Evolutionary conservation across 2,888 invertebrate genomes (phyloP).

Genomic region (Macaria notata): DNA sequence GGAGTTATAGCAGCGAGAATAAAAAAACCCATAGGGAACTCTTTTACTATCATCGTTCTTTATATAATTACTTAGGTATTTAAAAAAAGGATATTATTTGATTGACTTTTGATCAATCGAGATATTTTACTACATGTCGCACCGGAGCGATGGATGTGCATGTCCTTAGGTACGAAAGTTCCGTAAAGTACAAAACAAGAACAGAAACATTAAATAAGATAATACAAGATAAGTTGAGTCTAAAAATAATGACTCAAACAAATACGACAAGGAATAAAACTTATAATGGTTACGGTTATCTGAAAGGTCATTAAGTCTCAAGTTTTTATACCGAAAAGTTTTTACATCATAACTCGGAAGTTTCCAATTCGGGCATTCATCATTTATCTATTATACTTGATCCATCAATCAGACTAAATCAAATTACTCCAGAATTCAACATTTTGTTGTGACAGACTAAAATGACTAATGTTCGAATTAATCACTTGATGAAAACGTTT

Average conservation of each 20-base stretch:
- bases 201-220: not conserved
- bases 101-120: no score
- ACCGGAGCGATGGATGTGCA: not conserved
- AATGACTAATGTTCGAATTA: constrained; percentile 15
- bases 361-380: constrained; percentile 17
- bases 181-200: no score
- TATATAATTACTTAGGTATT: no score
- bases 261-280: constrained; percentile 9
- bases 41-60: no score
- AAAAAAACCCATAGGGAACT: no score
- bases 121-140: no score
- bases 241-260: not conserved
- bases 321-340: constrained; percentile 19
- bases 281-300: constrained; percentile 2
- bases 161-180: not conserved
- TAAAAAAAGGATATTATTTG: no score
- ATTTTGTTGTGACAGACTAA: constrained; percentile 22
- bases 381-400: constrained; percentile 19
- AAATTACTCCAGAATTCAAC: constrained; percentile 20
- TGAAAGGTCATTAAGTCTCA: constrained; percentile 11
- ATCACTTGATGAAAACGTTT: not conserved
- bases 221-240: not conserved
- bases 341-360: constrained; percentile 15
- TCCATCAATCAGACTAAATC: constrained; percentile 21
- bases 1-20: no score